phyloP scores from a whole-genome alignment of 2,888 invertebrate genomes.

The Ethmia dodecea region DNA sequence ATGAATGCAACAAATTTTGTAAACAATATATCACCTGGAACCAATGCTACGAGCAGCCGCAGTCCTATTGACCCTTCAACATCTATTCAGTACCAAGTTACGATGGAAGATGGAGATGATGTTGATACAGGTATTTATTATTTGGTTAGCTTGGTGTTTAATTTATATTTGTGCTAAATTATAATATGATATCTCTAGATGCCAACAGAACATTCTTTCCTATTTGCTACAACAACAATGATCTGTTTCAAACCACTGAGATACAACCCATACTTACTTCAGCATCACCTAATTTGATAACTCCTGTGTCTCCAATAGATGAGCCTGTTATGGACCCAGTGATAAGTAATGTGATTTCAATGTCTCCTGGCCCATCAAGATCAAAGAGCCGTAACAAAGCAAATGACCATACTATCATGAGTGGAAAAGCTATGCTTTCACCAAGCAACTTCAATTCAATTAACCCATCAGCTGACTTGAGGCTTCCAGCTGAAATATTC shows the following conservation, averaged over 20 bases:
- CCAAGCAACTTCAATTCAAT: constrained; percentile 47
- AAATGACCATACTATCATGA: constrained; percentile 24
- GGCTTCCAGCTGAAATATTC: constrained; percentile 69
- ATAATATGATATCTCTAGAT: constrained; percentile 30
- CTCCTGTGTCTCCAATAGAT: constrained; percentile 30
- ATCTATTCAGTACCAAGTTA: constrained; percentile 56
- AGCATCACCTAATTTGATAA: constrained; percentile 39
- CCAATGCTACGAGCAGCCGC: constrained; percentile 21
- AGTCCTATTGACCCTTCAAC: constrained; percentile 34
- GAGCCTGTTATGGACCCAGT: constrained; percentile 31
- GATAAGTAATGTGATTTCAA: constrained; percentile 28
- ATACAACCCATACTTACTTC: constrained; percentile 39
- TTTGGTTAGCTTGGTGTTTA: background rate
- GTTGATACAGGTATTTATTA: constrained; percentile 45
- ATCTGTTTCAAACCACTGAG: constrained; percentile 28
- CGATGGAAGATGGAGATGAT: constrained; percentile 67
- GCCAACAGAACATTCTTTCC: constrained; percentile 39
- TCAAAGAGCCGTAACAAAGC: constrained; percentile 26
- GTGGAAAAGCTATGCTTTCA: constrained; percentile 34
- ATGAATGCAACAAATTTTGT: constrained; percentile 42
- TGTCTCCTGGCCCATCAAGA: constrained; percentile 40
- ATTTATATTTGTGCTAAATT: constrained; percentile 7
- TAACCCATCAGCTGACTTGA: constrained; percentile 60
- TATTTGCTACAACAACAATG: constrained; percentile 30
- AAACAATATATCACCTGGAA: constrained; percentile 24